These are phyloP conservation scores for Epirrhoe alternata DNA, from an alignment of 2,888 invertebrate genomes.

Conservation along the genomic window DNA sequence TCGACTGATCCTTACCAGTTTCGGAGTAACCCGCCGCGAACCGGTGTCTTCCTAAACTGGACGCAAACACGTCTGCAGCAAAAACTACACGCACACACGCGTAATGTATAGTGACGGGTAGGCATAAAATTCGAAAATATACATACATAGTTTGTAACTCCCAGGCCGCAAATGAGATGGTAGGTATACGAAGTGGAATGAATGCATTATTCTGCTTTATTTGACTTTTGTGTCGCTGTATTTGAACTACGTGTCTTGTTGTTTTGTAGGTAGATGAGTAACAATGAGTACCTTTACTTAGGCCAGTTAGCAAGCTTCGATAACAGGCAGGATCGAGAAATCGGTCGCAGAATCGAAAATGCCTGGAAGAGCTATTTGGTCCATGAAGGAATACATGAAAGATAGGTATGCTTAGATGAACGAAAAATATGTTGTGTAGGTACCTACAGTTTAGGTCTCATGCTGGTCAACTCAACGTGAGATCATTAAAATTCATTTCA, in stretches of 20 bases:
- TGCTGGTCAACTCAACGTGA: no score
- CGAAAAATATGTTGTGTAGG: no score
- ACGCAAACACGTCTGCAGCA: conserved; percentile 54
- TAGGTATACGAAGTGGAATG: conserved; percentile 69
- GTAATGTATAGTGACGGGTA: conserved; percentile 58
- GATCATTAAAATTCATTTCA: no score
- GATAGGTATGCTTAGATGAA: no score
- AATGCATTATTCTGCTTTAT: conserved; percentile 72
- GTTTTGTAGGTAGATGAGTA: no score
- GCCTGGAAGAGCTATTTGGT: no score
- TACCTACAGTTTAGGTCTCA: no score
- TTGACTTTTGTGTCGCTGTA: conserved; percentile 52
- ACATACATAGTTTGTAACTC: conserved; percentile 69
- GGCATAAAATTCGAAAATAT: conserved; percentile 83
- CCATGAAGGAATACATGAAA: not conserved
- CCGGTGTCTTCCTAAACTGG: conserved; percentile 61
- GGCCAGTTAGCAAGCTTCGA: no score
- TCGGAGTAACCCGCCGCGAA: conserved; percentile 43
- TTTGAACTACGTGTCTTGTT: not conserved
- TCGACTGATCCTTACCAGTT: not conserved
- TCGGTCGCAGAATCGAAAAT: no score
- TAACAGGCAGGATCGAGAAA: no score
- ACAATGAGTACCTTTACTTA: not conserved
- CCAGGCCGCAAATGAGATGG: conserved; percentile 77
- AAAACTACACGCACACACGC: conserved; percentile 67